Evolutionary conservation across 2,113 vertebrate genomes (phyloP).

Genomic region (Podarcis raffonei): DNA sequence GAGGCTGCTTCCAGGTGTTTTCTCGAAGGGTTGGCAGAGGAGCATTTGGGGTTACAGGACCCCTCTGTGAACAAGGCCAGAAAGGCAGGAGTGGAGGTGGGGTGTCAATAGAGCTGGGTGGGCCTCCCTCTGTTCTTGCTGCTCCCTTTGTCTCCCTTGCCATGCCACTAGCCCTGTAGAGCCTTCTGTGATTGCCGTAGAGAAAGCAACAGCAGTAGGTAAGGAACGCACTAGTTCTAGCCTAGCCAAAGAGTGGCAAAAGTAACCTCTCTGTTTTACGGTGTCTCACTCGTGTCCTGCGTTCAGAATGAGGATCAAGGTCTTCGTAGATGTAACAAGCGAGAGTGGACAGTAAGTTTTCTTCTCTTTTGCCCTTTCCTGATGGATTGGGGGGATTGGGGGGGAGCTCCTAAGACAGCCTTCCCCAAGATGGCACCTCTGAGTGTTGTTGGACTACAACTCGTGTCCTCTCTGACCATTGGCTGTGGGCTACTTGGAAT

Average conservation of each 20-base stretch:
- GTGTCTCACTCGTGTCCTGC: conserved; percentile 59
- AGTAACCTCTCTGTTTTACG: conserved; percentile 66
- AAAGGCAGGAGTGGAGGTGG: neutral
- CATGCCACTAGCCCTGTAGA: conserved; percentile 52
- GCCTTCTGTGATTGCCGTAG: conserved; percentile 26
- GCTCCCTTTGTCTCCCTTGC: conserved; percentile 34
- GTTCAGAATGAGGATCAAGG: conserved; percentile 83
- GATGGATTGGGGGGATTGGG: neutral
- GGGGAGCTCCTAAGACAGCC: neutral
- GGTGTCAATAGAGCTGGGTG: neutral
- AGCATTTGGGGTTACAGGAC: no score
- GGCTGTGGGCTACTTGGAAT: neutral
- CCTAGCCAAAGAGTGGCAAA: neutral
- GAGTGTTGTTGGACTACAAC: no score
- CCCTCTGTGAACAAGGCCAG: neutral
- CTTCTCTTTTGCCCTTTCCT: conserved; percentile 16
- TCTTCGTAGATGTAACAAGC: conserved; percentile 86
- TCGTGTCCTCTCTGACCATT: neutral
- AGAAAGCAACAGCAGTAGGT: conserved; percentile 28
- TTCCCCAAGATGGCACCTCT: neutral
- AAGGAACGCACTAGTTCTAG: conserved; percentile 33
- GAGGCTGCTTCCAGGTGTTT: neutral
- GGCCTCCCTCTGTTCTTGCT: conserved; percentile 11
- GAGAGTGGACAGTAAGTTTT: conserved; percentile 82
- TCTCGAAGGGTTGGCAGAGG: neutral